Evolutionary conservation across 2,113 vertebrate genomes (phyloP).

Genomic region (Rynchops niger): DNA sequence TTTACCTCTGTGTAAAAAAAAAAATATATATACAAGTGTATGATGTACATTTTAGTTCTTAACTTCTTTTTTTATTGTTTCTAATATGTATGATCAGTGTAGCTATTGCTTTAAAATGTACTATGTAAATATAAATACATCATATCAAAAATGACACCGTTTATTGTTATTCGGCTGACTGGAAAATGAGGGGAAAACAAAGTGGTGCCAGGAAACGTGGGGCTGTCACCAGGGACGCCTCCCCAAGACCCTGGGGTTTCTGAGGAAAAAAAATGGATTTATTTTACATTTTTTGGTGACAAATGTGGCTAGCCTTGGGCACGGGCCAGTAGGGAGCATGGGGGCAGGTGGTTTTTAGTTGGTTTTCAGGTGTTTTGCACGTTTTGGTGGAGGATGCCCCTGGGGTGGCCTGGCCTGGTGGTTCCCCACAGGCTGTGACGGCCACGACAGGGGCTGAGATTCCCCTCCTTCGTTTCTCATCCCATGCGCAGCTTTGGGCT

Average conservation of each 20-base stretch:
- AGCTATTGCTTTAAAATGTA: conserved; percentile 90
- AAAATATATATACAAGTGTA: conserved; percentile 95
- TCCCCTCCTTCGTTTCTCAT: not conserved
- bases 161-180: not conserved
- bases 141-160: conserved; percentile 69
- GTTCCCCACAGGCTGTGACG: accelerated
- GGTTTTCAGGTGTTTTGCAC: not conserved
- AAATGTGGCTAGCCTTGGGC: too few species aligned
- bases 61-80: conserved; percentile 92
- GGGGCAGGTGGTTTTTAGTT: not conserved
- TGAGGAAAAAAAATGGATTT: not conserved
- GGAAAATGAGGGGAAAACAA: not conserved
- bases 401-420: accelerated
- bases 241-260: accelerated
- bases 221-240: accelerated
- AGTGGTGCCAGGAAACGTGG: accelerated
- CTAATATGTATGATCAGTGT: conserved; percentile 94
- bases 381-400: accelerated
- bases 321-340: accelerated
- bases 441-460: accelerated
- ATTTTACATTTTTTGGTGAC: accelerated
- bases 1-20: conserved; percentile 95
- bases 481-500: accelerated
- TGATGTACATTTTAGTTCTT: conserved; percentile 97
- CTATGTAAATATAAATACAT: conserved; percentile 91